Evolutionary conservation across 2,113 vertebrate genomes (phyloP).

Genomic region (Propithecus coquereli): DNA sequence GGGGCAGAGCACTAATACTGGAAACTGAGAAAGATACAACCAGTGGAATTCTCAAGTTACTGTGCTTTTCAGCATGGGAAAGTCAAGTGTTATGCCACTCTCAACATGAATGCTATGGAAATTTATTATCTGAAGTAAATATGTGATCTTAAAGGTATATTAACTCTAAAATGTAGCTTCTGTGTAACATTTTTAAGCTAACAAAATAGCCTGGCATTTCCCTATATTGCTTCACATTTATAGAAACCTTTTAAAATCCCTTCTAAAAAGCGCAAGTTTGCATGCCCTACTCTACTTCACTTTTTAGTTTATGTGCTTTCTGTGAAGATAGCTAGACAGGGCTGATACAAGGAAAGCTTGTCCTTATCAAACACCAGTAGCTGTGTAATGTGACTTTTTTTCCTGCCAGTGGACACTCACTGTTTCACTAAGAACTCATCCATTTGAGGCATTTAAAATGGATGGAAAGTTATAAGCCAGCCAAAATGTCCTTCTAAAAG

Average conservation of each 20-base stretch:
- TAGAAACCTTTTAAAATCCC: slow-evolving; percentile 43
- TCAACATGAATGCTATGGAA: neutral
- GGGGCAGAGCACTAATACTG: neutral
- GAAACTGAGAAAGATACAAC: neutral
- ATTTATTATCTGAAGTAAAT: slow-evolving; percentile 42
- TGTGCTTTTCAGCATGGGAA: neutral
- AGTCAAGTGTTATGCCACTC: neutral
- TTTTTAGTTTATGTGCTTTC: neutral
- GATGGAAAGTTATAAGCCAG: neutral
- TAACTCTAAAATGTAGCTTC: slow-evolving; percentile 13
- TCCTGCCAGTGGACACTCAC: slow-evolving; percentile 24
- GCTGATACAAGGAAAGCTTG: slow-evolving; percentile 1
- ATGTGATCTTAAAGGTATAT: neutral
- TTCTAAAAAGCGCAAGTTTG: slow-evolving; percentile 51
- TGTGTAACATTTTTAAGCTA: slow-evolving; percentile 8
- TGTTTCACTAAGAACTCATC: slow-evolving; percentile 53
- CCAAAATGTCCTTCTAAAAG: slow-evolving; percentile 26
- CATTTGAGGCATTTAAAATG: slow-evolving; percentile 28
- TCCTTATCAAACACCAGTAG: slow-evolving; percentile 49
- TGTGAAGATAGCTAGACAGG: neutral
- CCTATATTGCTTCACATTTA: slow-evolving; percentile 29
- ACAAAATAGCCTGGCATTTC: slow-evolving; percentile 3
- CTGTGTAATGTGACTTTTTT: slow-evolving; percentile 39
- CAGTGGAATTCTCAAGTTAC: neutral
- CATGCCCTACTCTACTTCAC: neutral